Evolutionary conservation across 2,113 vertebrate genomes (phyloP).

Genomic region (Pithys albifrons): DNA sequence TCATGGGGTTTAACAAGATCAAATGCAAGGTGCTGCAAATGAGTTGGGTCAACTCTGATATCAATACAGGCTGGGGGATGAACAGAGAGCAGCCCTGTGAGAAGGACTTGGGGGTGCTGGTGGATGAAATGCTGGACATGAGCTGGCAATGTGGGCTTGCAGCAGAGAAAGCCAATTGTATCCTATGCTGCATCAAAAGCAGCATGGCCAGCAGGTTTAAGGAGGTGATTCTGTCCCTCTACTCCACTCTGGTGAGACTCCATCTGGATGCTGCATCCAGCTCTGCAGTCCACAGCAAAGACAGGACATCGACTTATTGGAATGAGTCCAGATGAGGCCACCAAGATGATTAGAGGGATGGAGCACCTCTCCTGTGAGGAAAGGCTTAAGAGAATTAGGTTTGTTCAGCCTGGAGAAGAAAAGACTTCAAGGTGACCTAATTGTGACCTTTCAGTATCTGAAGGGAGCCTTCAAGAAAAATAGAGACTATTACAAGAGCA

Average conservation of each 20-base stretch:
- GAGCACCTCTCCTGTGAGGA: neutral
- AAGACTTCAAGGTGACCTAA: neutral
- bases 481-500: neutral
- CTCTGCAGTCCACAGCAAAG: neutral
- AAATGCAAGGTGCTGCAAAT: neutral
- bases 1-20: neutral
- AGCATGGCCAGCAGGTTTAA: rapidly evolving
- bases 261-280: neutral
- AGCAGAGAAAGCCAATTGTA: rapidly evolving
- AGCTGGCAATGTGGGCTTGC: neutral
- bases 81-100: neutral
- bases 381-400: neutral
- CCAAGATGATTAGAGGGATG: neutral
- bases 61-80: neutral
- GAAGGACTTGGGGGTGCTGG: no score
- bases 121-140: neutral
- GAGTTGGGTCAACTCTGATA: rapidly evolving
- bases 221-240: neutral
- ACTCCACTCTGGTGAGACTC: neutral
- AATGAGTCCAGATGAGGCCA: neutral
- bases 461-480: neutral
- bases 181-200: neutral
- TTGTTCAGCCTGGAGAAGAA: neutral
- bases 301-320: rapidly evolving
- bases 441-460: neutral